phyloP scores from a whole-genome alignment of 2,113 vertebrate genomes.

The Bagarius yarrelli region DNA sequence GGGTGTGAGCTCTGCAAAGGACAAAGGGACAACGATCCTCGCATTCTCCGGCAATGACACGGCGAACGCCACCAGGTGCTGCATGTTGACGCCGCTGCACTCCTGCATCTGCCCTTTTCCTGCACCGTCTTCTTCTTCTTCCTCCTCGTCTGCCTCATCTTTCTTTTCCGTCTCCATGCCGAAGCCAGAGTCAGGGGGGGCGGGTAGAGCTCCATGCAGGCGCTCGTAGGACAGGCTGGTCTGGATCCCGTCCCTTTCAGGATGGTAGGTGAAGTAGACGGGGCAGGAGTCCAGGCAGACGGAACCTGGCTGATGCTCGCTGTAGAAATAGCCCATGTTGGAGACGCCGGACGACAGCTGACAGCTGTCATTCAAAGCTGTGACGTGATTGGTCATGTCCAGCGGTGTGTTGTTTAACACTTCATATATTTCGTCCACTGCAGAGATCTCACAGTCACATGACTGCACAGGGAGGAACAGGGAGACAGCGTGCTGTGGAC shows the following conservation, averaged over 20 bases:
- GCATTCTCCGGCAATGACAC: conserved; percentile 6
- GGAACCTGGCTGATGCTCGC: conserved; percentile 48
- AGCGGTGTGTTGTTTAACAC: conserved; percentile 16
- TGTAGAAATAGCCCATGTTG: conserved; percentile 71
- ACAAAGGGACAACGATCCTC: background rate
- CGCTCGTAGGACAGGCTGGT: conserved; percentile 52
- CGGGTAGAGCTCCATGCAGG: conserved; percentile 45
- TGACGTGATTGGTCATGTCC: background rate
- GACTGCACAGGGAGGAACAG: conserved; percentile 47
- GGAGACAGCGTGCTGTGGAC: conserved; percentile 49
- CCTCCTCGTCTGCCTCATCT: conserved; percentile 21
- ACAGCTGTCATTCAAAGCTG: conserved; percentile 9
- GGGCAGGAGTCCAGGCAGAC: conserved; percentile 46
- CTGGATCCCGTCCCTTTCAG: conserved; percentile 29
- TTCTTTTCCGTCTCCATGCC: conserved; percentile 40
- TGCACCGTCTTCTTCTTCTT: background rate
- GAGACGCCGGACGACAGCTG: conserved; percentile 61
- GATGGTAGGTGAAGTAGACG: conserved; percentile 62
- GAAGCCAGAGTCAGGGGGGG: conserved; percentile 68
- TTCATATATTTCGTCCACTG: conserved; percentile 57
- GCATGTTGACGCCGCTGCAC: conserved; percentile 27
- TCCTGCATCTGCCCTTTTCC: background rate
- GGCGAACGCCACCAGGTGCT: conserved; percentile 18
- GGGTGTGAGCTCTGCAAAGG: conserved; percentile 25
- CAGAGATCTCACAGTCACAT: conserved; percentile 59